Base-by-base conservation (phyloP, 2,888 invertebrate genomes). In the Myopa tessellatipennis region DNA sequence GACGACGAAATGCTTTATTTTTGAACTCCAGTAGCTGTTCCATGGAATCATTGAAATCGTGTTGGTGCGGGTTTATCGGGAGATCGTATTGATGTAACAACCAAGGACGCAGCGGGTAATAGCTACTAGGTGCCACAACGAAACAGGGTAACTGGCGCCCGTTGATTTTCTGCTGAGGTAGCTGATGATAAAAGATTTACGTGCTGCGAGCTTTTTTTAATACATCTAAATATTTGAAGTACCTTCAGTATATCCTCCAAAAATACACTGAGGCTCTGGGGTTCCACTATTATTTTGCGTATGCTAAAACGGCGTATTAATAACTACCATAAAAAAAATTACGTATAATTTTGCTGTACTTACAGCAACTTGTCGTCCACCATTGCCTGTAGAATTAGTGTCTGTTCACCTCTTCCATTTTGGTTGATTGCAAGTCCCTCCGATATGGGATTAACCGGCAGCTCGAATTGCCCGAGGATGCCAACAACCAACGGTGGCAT, bases 21-120 rank as follows among this genome's bases (percentile, higher is more conserved):
- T 86, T 85, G 8, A 86, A 83, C 8, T 85, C 84, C 4, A 86
- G 83, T 5, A 88, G 83, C 58, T 86, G 85, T 3, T 87, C 87
- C 12, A 87, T 81, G 0, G 87, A 85, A 68, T 87, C 86, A 77
- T 88, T 88, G 34, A 88, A 88, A 68, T 86, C 84, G 36, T 85
- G 82, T 63, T 88, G 86, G 73, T 88, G 85, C 0, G 85, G 83
- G 4, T 83, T 82, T 4, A 60, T n/a, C 0, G 89, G 88, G 7
- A 85, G 74, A 0, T 80, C 34, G 65, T 86, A 89, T 12, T 84
- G 83, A 55, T 87, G 87, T 82, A 88, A 82, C 4, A 88, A 82
- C 88, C 88, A 89, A 0, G 84, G 83, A 1, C 85, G 85, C 26
- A 89, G 79, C 0, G 88, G 87, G 74, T 88, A 89, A 16, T 83